Conservation (phyloP, 1,140 invertebrate species). For the Grapholita molesta region DNA sequence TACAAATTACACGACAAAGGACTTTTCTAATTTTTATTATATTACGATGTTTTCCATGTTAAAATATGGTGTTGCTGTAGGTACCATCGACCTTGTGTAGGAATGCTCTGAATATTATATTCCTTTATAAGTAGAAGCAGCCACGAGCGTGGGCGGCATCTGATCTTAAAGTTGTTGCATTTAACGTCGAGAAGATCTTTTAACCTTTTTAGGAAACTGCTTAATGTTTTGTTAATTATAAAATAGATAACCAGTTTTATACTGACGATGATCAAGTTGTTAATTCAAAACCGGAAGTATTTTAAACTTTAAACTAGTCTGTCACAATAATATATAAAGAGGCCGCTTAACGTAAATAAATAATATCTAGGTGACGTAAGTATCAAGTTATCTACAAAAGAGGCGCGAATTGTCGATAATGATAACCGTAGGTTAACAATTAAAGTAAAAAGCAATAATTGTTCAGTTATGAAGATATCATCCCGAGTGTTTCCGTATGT, state of each 20-base stretch:
- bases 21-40: not conserved
- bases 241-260: not conserved
- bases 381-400: not conserved
- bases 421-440: not conserved
- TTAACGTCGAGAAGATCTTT: not conserved
- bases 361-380: not conserved
- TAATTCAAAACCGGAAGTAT: not conserved
- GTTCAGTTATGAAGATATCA: not conserved
- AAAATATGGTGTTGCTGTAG: not conserved
- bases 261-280: not conserved
- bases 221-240: not conserved
- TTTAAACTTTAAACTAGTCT: not conserved
- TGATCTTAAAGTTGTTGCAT: not conserved
- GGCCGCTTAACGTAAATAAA: not conserved
- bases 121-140: conserved; percentile 11
- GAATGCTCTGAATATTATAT: not conserved
- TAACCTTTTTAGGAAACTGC: not conserved
- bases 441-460: not conserved
- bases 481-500: not conserved
- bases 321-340: not conserved
- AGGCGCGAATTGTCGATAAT: not conserved
- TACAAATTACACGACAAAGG: too few species aligned
- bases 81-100: not conserved
- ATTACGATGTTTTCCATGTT: too few species aligned
- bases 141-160: not conserved